phyloP scores from a whole-genome alignment of 2,797 vertebrate genomes.

The Dendrocincla fuliginosa region DNA sequence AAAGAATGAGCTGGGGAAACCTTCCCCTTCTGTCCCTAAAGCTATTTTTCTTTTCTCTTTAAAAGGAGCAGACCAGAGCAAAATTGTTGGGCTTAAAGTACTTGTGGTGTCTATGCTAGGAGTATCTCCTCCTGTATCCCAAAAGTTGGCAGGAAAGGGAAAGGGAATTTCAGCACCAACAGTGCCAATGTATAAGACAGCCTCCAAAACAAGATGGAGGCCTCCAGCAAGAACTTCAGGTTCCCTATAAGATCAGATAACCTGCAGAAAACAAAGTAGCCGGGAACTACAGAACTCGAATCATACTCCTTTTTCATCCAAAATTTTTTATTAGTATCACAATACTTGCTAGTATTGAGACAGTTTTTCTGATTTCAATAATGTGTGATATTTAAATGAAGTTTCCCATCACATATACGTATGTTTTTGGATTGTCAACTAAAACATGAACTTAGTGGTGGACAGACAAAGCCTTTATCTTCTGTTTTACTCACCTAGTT shows the following conservation, averaged over 20 bases:
- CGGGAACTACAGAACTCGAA: background rate
- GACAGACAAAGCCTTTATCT: background rate
- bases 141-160: background rate
- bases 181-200: background rate
- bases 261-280: background rate
- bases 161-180: background rate
- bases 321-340: background rate
- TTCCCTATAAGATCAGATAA: background rate
- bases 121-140: background rate
- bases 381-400: accelerated
- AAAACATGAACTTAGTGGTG: background rate
- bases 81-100: background rate
- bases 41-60: background rate
- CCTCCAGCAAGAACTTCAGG: background rate
- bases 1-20: background rate
- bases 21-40: background rate
- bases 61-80: background rate
- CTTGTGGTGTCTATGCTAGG: background rate
- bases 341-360: background rate
- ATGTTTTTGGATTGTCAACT: background rate
- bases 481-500: background rate
- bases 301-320: background rate
- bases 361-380: background rate
- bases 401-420: background rate
- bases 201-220: background rate